phyloP scores from a whole-genome alignment of 1,140 invertebrate species.

The Wiebesia pumilae region DNA sequence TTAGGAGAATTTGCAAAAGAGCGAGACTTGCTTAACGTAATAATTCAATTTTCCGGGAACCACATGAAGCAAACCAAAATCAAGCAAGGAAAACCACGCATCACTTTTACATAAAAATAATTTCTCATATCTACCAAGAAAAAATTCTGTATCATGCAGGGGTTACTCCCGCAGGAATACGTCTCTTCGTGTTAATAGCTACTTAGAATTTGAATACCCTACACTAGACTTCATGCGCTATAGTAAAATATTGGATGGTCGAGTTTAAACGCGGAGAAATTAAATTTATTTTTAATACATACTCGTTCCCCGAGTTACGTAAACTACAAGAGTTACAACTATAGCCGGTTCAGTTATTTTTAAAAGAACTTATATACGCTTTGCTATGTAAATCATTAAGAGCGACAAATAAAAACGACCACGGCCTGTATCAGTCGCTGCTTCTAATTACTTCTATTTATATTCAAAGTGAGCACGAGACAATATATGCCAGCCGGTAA shows the following conservation, averaged over 20 bases:
- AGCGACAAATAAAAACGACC: not conserved
- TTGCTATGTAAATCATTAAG: not conserved
- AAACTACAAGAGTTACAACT: not conserved
- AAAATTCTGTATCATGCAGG: no score
- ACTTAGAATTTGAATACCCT: not conserved
- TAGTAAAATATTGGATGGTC: not conserved
- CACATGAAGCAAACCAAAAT: no score
- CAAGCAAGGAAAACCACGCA: no score
- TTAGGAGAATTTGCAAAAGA: no score
- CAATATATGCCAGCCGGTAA: not conserved
- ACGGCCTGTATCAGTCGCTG: not conserved
- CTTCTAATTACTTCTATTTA: conserved; percentile 4
- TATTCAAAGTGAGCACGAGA: not conserved
- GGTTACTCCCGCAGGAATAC: no score
- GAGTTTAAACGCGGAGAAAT: not conserved
- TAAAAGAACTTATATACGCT: not conserved
- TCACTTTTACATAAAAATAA: no score
- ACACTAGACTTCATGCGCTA: not conserved
- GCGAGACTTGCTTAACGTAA: no score
- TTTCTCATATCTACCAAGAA: no score
- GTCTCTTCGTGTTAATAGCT: no score
- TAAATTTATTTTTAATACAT: not conserved
- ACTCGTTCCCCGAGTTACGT: not conserved
- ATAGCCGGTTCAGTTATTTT: not conserved
- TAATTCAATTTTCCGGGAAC: no score